A percentile compares a stretch with the other conserved stretches of the same genome.
Evolutionary conservation across 2,888 invertebrate genomes (phyloP).

Genomic region (Biston betularia): DNA sequence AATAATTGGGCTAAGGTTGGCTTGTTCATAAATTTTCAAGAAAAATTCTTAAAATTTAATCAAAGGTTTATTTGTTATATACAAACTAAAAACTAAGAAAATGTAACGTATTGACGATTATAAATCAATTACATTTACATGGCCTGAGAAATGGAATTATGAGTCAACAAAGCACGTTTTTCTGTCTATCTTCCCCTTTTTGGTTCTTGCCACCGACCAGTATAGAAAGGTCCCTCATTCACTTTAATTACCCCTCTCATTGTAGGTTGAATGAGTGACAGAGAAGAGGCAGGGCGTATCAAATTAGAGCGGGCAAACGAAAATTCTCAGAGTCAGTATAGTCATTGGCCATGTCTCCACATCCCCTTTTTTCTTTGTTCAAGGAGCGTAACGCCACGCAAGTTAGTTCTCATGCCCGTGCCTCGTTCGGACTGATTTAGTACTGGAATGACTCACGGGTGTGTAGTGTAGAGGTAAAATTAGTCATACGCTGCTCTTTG

Average conservation of each 20-base stretch:
- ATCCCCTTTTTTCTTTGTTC: slow-evolving; percentile 80
- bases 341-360: slow-evolving; percentile 68
- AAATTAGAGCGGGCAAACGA: slow-evolving; percentile 59
- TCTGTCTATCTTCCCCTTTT: slow-evolving; percentile 62
- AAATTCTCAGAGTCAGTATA: slow-evolving; percentile 70
- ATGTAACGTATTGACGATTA: slow-evolving; percentile 33
- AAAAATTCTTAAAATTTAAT: slow-evolving; percentile 17
- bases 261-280: slow-evolving; percentile 41
- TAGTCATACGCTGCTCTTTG: slow-evolving; percentile 66
- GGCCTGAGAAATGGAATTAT: slow-evolving; percentile 68
- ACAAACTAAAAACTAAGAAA: background rate
- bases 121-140: slow-evolving; percentile 59
- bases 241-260: slow-evolving; percentile 46
- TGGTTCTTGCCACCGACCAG: slow-evolving; percentile 54
- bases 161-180: slow-evolving; percentile 61
- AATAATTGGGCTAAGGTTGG: slow-evolving; percentile 27
- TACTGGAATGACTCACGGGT: slow-evolving; percentile 63
- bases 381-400: slow-evolving; percentile 79
- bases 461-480: slow-evolving; percentile 49
- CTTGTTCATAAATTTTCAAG: slow-evolving; percentile 9
- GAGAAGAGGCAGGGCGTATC: slow-evolving; percentile 54
- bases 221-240: slow-evolving; percentile 48
- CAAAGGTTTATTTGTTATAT: background rate
- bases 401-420: slow-evolving; percentile 72
- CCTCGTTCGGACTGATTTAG: slow-evolving; percentile 64